Conservation (phyloP, 2,113 vertebrate species). For the Campylorhamphus procurvoides region DNA sequence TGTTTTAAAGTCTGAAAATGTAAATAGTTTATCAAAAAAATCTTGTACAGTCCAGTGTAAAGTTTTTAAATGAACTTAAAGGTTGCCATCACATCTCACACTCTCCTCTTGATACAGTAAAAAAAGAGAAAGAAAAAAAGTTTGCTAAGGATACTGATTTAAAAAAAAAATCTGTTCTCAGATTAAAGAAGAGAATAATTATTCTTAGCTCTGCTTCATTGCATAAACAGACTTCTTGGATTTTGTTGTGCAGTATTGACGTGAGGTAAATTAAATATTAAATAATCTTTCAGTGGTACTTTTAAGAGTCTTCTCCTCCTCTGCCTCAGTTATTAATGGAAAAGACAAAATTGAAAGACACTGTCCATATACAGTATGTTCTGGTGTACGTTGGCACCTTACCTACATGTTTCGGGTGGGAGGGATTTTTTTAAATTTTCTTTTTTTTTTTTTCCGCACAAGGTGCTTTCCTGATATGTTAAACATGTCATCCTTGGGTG, state of each 20-base stretch:
- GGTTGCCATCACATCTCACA: slow-evolving; percentile 95
- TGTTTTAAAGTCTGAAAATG: slow-evolving; percentile 99
- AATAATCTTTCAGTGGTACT: slow-evolving; percentile 91
- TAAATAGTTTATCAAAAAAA: slow-evolving; percentile 99
- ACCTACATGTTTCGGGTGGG: slow-evolving; percentile 77
- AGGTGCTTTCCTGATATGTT: slow-evolving; percentile 90
- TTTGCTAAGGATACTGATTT: slow-evolving; percentile 89
- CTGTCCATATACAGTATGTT: slow-evolving; percentile 77
- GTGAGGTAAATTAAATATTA: slow-evolving; percentile 95
- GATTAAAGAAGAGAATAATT: slow-evolving; percentile 73
- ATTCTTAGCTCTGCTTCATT: slow-evolving; percentile 92
- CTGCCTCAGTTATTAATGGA: slow-evolving; percentile 90
- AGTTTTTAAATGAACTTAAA: slow-evolving; percentile 99
- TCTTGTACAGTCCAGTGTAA: slow-evolving; percentile 99
- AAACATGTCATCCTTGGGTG: slow-evolving; percentile 89
- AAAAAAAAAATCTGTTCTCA: slow-evolving; percentile 67
- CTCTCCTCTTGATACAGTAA: slow-evolving; percentile 92
- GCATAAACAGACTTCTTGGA: slow-evolving; percentile 93
- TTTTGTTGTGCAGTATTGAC: slow-evolving; percentile 98
- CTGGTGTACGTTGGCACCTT: slow-evolving; percentile 87
- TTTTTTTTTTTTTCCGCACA: slow-evolving; percentile 82
- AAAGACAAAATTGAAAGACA: slow-evolving; percentile 86
- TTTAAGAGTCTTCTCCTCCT: slow-evolving; percentile 87
- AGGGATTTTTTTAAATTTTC: not conserved
- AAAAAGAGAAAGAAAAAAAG: slow-evolving; percentile 78